These are phyloP conservation scores for Pteronura brasiliensis DNA, from an alignment of 2,113 vertebrate species.

Conservation along the genomic window DNA sequence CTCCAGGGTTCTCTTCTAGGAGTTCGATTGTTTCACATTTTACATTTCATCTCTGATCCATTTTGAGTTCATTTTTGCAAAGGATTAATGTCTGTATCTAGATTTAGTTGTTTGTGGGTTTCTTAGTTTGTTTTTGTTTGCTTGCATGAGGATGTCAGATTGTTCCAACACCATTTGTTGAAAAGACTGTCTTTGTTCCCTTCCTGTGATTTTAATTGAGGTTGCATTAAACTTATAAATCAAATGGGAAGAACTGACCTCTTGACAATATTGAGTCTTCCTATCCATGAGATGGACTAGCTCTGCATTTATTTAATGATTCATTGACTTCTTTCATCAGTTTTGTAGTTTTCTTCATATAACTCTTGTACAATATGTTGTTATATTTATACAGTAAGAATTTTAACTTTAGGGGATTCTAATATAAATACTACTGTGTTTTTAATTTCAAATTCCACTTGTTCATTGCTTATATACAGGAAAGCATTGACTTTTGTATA, in stretches of 20 bases:
- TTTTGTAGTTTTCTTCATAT: neutral
- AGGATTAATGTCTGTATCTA: neutral
- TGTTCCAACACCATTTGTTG: neutral
- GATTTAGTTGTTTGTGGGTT: neutral
- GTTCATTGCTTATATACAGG: neutral
- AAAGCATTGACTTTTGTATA: neutral
- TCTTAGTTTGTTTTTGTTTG: neutral
- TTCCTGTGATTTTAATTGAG: neutral
- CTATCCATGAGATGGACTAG: neutral
- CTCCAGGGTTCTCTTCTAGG: neutral
- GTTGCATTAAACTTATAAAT: neutral
- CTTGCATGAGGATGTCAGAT: neutral
- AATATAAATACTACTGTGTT: neutral
- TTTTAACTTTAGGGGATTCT: neutral
- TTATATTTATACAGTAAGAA: neutral
- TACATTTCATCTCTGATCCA: neutral
- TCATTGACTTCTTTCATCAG: neutral
- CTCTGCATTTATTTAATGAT: neutral
- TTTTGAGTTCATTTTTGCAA: neutral
- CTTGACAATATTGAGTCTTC: neutral
- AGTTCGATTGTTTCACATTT: neutral
- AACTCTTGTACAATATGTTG: neutral
- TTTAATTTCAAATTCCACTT: neutral
- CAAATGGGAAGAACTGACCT: neutral
- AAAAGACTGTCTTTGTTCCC: neutral